Evolutionary conservation across 2,113 vertebrate species (phyloP).

Genomic region (Cinclus cinclus): DNA sequence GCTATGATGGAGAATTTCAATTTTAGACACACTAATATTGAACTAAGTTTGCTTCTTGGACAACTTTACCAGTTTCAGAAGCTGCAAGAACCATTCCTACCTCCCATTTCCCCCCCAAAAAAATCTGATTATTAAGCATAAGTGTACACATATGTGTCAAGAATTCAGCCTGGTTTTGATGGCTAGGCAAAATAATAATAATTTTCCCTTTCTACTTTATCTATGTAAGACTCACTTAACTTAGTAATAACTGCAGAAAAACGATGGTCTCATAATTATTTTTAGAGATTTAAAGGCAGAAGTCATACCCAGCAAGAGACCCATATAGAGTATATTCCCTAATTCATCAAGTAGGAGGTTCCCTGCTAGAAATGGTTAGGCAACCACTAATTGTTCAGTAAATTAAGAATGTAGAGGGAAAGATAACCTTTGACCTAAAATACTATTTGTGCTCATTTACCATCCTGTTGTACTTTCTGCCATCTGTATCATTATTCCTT

Average conservation of each 20-base stretch:
- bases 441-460: not conserved
- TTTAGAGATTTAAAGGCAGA: not conserved
- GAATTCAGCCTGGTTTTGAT: not conserved
- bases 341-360: not conserved
- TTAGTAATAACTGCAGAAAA: not conserved
- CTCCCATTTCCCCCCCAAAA: accelerated
- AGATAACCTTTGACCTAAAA: not conserved
- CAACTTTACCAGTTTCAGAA: not conserved
- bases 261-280: not conserved
- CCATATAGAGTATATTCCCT: not conserved
- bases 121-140: not conserved
- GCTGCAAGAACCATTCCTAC: not conserved
- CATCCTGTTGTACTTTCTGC: not conserved
- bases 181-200: not conserved
- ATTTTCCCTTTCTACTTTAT: not conserved
- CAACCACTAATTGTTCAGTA: not conserved
- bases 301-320: not conserved
- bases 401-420: not conserved
- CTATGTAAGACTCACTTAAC: not conserved
- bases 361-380: not conserved
- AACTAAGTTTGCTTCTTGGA: not conserved
- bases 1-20: not conserved
- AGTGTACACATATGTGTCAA: not conserved
- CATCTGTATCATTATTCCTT: not conserved
- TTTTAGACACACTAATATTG: not conserved